Evolutionary conservation across 2,797 vertebrate genomes (phyloP).

Genomic region (Gallinago solitaria): DNA sequence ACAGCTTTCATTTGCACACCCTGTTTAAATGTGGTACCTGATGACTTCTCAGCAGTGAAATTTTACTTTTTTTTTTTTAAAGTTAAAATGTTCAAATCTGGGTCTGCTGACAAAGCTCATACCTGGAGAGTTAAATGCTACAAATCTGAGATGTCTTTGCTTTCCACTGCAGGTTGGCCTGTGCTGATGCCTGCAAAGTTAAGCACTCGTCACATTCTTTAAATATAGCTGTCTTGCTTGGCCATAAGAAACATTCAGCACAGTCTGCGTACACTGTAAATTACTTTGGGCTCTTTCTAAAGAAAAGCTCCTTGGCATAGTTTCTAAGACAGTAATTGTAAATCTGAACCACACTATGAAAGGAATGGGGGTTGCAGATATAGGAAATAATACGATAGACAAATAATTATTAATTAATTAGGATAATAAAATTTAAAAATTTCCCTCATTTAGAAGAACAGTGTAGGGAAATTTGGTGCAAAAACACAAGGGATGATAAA

Average conservation of each 20-base stretch:
- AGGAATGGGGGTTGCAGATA: background rate
- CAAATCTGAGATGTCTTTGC: background rate
- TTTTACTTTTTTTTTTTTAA: background rate
- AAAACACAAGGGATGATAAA: background rate
- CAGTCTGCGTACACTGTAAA: background rate
- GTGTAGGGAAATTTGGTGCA: background rate
- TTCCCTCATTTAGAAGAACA: background rate
- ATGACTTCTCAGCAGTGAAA: background rate
- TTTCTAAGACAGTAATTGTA: background rate
- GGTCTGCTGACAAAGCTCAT: background rate
- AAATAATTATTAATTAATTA: background rate
- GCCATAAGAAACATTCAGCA: background rate
- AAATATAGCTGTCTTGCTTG: background rate
- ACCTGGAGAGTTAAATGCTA: background rate
- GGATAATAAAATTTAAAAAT: background rate
- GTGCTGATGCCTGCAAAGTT: background rate
- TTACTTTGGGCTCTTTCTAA: background rate
- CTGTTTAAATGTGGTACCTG: background rate
- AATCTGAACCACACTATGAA: background rate
- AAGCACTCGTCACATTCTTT: background rate
- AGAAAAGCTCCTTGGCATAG: background rate
- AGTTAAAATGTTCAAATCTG: background rate
- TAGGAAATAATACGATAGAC: background rate
- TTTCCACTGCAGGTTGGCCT: background rate
- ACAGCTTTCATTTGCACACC: background rate